A percentile compares a stretch with the other conserved stretches of the same genome.
These are phyloP conservation scores for Caracal caracal DNA, from an alignment of 2,113 vertebrate species.

Conservation along the genomic window DNA sequence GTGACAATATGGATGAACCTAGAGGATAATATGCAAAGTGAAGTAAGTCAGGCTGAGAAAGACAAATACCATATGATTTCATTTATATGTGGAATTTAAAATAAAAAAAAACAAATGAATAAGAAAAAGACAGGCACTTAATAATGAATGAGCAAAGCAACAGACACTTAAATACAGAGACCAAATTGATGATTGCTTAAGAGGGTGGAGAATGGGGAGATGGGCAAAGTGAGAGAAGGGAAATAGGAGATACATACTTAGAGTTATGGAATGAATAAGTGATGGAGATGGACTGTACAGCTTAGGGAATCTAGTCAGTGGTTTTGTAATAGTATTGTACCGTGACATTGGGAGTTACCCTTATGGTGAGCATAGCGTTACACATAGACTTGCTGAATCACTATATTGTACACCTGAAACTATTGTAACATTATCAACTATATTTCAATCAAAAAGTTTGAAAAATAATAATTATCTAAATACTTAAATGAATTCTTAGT, in stretches of 20 bases:
- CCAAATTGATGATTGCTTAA: not conserved
- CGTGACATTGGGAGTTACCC: not conserved
- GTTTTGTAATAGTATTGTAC: not conserved
- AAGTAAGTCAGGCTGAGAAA: not conserved
- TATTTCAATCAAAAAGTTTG: not conserved
- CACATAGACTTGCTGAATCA: not conserved
- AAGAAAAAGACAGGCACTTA: not conserved
- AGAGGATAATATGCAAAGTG: not conserved
- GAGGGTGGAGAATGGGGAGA: not conserved
- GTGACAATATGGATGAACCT: not conserved
- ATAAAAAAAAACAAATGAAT: not conserved
- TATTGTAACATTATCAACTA: not conserved
- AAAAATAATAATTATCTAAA: not conserved
- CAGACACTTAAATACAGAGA: not conserved
- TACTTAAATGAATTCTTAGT: not conserved
- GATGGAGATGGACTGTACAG: not conserved
- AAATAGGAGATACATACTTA: not conserved
- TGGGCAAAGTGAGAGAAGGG: not conserved
- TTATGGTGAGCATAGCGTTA: not conserved
- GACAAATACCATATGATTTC: not conserved
- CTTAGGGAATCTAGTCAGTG: not conserved
- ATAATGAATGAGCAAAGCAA: too few species aligned
- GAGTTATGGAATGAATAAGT: not conserved
- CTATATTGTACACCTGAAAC: not conserved
- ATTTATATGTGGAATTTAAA: not conserved